Percentiles rank a stretch among this genome's conserved stretches.
These are phyloP conservation scores for Euphydryas editha DNA, from an alignment of 2,888 invertebrate species.

Conservation along the genomic window DNA sequence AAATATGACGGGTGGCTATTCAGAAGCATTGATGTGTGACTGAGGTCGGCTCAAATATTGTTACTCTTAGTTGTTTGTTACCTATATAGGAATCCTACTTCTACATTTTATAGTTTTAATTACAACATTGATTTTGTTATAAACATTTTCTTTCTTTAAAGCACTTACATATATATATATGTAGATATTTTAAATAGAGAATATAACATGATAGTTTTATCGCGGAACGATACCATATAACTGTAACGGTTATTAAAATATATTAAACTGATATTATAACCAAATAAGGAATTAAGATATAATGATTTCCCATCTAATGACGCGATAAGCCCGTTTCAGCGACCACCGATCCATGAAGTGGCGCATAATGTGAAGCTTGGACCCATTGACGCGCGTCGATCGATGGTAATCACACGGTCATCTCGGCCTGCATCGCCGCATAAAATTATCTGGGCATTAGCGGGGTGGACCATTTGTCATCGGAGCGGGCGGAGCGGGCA, in stretches of 20 bases:
- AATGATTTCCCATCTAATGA: constrained; percentile 63
- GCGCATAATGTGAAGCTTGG: constrained; percentile 71
- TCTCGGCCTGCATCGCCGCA: constrained; percentile 72
- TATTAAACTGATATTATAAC: constrained; percentile 30
- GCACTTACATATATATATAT: background rate
- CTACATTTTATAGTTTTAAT: background rate
- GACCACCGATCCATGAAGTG: constrained; percentile 67
- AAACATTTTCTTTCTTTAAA: background rate
- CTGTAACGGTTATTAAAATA: constrained; percentile 29
- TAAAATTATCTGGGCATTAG: constrained; percentile 82
- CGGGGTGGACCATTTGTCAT: constrained; percentile 82
- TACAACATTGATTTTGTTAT: background rate
- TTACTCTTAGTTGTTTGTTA: constrained; percentile 5
- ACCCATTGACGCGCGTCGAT: constrained; percentile 75
- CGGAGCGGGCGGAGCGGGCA: constrained; percentile 58
- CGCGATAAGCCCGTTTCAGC: constrained; percentile 66
- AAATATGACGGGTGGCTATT: constrained; percentile 23
- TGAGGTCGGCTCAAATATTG: constrained; percentile 21
- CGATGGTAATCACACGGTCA: constrained; percentile 78
- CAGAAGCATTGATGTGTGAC: constrained; percentile 20
- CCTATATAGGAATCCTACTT: background rate
- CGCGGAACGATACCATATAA: constrained; percentile 13
- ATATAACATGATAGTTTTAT: background rate
- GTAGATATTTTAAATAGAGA: background rate
- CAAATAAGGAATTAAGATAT: constrained; percentile 44